These are phyloP conservation scores for Dromococcyx pavoninus DNA, from an alignment of 2,797 vertebrate species.

Conservation along the genomic window DNA sequence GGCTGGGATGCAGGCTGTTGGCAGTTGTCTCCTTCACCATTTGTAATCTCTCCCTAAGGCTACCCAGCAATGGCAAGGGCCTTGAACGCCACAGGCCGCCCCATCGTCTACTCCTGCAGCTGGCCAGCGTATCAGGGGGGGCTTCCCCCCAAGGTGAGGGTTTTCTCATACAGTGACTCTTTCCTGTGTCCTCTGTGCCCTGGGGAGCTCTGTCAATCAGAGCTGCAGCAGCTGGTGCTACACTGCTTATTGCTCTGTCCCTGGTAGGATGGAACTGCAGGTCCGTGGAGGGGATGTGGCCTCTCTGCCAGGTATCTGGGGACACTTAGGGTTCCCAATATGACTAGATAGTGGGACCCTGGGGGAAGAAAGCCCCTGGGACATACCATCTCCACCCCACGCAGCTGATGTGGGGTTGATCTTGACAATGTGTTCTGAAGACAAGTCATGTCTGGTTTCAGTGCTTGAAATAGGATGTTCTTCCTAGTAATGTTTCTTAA, in stretches of 20 bases:
- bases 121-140: slow-evolving; percentile 92
- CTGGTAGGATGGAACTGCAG: not conserved
- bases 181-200: not conserved
- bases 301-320: not conserved
- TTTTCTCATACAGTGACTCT: not conserved
- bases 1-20: not conserved
- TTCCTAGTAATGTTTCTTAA: not conserved
- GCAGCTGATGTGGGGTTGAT: not conserved
- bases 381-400: not conserved
- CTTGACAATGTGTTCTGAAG: not conserved
- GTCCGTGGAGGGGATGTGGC: not conserved
- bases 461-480: not conserved
- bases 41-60: slow-evolving; percentile 74
- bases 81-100: slow-evolving; percentile 86
- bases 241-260: rapidly evolving
- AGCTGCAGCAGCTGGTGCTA: not conserved
- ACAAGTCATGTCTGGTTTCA: not conserved
- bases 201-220: not conserved
- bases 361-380: not conserved
- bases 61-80: slow-evolving; percentile 91
- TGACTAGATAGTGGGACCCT: not conserved
- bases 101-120: slow-evolving; percentile 90
- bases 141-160: slow-evolving; percentile 86
- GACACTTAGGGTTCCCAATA: not conserved
- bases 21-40: not conserved